These are phyloP conservation scores for Megalopta genalis DNA, from an alignment of 1,140 invertebrate genomes.

Conservation along the genomic window DNA sequence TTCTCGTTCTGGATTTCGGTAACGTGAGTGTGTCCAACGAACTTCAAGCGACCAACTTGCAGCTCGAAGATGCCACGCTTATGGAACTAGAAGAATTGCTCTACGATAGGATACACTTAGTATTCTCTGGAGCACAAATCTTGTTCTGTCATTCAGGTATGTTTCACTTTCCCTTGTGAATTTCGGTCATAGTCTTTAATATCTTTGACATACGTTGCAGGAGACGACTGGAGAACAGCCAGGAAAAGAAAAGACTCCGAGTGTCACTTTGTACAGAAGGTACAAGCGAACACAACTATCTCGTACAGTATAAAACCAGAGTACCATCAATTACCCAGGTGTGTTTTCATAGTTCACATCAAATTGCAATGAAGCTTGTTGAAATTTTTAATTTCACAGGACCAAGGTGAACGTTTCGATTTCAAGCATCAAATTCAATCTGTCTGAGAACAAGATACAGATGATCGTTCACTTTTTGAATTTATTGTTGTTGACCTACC, in stretches of 20 bases:
- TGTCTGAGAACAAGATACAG: slow-evolving; percentile 87
- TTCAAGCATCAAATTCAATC: slow-evolving; percentile 87
- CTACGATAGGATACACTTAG: slow-evolving; percentile 88
- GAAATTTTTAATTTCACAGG: slow-evolving; percentile 77
- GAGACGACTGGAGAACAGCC: slow-evolving; percentile 88
- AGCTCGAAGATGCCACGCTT: slow-evolving; percentile 88
- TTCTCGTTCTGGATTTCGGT: slow-evolving; percentile 88
- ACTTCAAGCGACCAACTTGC: slow-evolving; percentile 85
- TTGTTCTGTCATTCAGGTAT: slow-evolving; percentile 71
- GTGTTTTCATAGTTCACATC: slow-evolving; percentile 60
- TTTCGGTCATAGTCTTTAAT: not conserved
- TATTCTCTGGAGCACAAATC: slow-evolving; percentile 85
- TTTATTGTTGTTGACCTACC: slow-evolving; percentile 80
- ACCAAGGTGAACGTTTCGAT: slow-evolving; percentile 89
- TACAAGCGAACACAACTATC: slow-evolving; percentile 85
- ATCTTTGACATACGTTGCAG: slow-evolving; percentile 65
- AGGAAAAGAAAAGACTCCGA: slow-evolving; percentile 87
- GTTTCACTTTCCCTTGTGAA: not conserved
- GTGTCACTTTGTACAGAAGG: slow-evolving; percentile 87
- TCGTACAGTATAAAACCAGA: slow-evolving; percentile 90
- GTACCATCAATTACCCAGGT: slow-evolving; percentile 86
- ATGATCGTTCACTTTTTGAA: slow-evolving; percentile 86
- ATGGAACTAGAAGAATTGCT: slow-evolving; percentile 91
- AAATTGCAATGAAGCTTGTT: not conserved
- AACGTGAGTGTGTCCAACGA: slow-evolving; percentile 87